Evolutionary conservation across 2,797 vertebrate species (phyloP).

Genomic region (Triplophysa yarkandensis): DNA sequence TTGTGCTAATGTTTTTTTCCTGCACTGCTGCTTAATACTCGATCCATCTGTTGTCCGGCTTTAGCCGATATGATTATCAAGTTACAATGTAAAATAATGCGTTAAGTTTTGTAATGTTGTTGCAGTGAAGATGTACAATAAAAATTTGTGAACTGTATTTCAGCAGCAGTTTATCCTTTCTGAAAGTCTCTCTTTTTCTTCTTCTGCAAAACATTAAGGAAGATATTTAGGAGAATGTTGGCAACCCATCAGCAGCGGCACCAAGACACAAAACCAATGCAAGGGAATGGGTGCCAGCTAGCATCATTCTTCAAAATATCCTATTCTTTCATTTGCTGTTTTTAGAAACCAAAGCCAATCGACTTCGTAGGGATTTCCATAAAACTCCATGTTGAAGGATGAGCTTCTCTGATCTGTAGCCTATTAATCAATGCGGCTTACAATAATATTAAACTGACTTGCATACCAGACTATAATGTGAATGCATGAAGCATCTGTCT

Average conservation of each 20-base stretch:
- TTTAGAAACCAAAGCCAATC: not conserved
- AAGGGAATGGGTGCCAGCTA: no score
- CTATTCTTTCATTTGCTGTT: no score
- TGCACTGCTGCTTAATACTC: constrained; percentile 12
- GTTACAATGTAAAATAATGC: not conserved
- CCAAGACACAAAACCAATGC: no score
- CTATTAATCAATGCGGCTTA: constrained; percentile 42
- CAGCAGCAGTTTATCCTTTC: not conserved
- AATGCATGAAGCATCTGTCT: constrained; percentile 43
- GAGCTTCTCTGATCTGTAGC: not conserved
- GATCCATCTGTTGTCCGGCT: not conserved
- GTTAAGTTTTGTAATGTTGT: not conserved
- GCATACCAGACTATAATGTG: constrained; percentile 53
- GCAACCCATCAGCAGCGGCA: no score
- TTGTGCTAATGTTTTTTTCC: constrained; percentile 7
- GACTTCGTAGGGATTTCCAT: not conserved
- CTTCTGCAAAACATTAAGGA: no score
- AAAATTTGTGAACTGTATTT: not conserved
- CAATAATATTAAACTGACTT: constrained; percentile 25
- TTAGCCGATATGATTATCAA: constrained; percentile 9
- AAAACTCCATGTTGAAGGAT: constrained; percentile 28
- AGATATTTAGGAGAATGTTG: no score
- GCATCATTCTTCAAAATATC: no score
- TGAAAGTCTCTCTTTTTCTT: no score
- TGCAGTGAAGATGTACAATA: constrained; percentile 3